These are phyloP conservation scores for Germaria angustata DNA, from an alignment of 2,888 invertebrate species.

Conservation along the genomic window DNA sequence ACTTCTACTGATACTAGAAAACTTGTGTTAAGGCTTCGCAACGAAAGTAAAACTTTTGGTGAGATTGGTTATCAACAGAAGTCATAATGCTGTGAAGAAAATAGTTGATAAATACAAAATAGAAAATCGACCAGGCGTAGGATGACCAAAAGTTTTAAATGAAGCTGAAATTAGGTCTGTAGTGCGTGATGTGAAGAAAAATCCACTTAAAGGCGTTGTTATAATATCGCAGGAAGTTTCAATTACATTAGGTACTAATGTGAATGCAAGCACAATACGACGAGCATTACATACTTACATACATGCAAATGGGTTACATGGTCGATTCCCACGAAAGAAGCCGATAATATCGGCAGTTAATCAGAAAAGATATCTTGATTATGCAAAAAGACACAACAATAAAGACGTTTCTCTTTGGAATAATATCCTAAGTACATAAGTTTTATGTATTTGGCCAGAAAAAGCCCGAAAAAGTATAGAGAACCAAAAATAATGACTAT, in stretches of 20 bases:
- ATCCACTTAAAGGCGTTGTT: not conserved
- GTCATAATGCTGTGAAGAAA: conserved; percentile 1
- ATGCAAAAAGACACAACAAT: not conserved
- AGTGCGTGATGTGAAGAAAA: conserved; percentile 4
- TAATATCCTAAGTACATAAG: not conserved
- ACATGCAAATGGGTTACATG: conserved; percentile 11
- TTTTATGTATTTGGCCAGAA: conserved; percentile 19
- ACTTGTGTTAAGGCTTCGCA: not conserved
- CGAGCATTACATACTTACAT: too few relatives aligned
- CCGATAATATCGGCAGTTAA: not conserved
- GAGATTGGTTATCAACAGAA: not conserved
- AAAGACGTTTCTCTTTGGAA: not conserved
- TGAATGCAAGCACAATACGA: not conserved
- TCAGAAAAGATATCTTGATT: not conserved
- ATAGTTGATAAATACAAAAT: conserved; percentile 15
- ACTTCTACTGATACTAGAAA: too few relatives aligned
- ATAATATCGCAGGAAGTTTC: conserved; percentile 8
- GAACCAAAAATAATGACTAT: not conserved
- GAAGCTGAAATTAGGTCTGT: not conserved
- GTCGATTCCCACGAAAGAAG: not conserved
- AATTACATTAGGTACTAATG: not conserved
- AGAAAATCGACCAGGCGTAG: not conserved
- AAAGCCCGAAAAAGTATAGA: conserved; percentile 4
- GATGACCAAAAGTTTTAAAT: not conserved
- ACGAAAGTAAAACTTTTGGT: not conserved